Base-by-base conservation (phyloP, 2,113 vertebrate species). In the Lamprologus lemairii region DNA sequence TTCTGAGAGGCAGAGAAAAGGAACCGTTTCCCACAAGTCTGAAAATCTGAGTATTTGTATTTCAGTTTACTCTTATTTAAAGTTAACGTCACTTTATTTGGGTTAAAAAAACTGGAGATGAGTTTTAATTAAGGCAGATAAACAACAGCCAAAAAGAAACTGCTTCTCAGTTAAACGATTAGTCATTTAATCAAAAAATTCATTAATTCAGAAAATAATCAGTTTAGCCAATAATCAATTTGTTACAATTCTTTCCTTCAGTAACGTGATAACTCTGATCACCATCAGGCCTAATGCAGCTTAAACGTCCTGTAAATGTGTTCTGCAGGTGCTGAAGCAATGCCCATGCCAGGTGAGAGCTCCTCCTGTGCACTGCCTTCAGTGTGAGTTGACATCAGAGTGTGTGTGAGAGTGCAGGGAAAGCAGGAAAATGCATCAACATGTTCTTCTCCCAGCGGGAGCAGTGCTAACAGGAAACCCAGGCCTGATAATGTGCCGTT, bases 351-450 rank as follows among this genome's bases (percentile, higher is more conserved):
- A 79, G 81, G 58, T 85, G 40, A 86, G 83, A 55, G 35, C 0
- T 85, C 7, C 21, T 47, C 2, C 13, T 42, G 53, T 54, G 14
- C 40, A 5, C 60, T 55, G 51, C 9, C 45, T 28, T 54, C 7
- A 26, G 79, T 33, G 58, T 49, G n/a, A 87, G 60, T 45, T 83
- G 82, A 80, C 81, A 16, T 58, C 19, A 28, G 71, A n/a, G n/a
- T n/a, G n/a, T n/a, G n/a, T n/a, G n/a, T n/a, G n/a, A 14, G 2
- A 2, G 19, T 14, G 14, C n/a, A 40, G n/a, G 47, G 80, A 89
- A 23, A 83, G 81, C 87, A 91, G 91, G 51, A 88, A 23, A 78
- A 91, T 54, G 42, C 75, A 90, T 91, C 40, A 89, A 71, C 75
- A 7, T 4, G 9, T 65, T 73, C 26, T 31, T 82, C 71, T 92